phyloP scores from a whole-genome alignment of 2,113 vertebrate species.

The Gobius niger region DNA sequence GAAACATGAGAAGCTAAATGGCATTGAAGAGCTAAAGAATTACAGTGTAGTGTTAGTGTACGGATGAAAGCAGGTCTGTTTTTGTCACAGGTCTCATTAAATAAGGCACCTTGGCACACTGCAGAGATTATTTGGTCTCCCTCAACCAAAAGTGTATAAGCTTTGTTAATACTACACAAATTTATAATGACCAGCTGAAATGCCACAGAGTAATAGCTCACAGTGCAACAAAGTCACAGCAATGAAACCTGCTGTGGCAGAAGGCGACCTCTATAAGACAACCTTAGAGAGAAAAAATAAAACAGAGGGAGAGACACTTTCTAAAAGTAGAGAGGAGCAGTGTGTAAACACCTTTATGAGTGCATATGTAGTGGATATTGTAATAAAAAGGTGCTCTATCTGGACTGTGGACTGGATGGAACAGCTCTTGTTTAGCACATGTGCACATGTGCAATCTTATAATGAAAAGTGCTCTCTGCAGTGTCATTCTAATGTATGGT shows the following conservation, averaged over 20 bases:
- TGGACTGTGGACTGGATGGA: not conserved
- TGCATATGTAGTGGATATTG: no score
- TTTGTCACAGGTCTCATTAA: not conserved
- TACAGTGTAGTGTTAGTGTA: not conserved
- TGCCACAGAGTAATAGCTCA: not conserved
- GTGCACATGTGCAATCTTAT: conserved; percentile 1
- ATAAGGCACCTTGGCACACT: not conserved
- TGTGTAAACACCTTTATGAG: not conserved
- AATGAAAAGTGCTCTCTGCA: conserved; percentile 8
- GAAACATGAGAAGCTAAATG: not conserved
- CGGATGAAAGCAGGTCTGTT: not conserved
- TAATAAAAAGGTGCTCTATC: not conserved
- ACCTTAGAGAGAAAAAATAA: not conserved
- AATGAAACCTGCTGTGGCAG: conserved; percentile 40
- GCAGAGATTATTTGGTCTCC: not conserved
- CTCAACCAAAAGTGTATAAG: not conserved
- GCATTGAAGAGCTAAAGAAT: conserved; percentile 1
- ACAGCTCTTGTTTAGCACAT: not conserved
- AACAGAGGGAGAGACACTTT: conserved; percentile 34
- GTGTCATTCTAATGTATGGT: not conserved
- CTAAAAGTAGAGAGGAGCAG: conserved; percentile 19
- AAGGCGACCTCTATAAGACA: conserved; percentile 53
- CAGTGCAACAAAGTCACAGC: conserved; percentile 37
- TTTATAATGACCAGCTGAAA: conserved; percentile 3
- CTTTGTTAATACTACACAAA: conserved; percentile 12